Conservation (phyloP, 1,140 invertebrate species). For the Tenebrio molitor region DNA sequence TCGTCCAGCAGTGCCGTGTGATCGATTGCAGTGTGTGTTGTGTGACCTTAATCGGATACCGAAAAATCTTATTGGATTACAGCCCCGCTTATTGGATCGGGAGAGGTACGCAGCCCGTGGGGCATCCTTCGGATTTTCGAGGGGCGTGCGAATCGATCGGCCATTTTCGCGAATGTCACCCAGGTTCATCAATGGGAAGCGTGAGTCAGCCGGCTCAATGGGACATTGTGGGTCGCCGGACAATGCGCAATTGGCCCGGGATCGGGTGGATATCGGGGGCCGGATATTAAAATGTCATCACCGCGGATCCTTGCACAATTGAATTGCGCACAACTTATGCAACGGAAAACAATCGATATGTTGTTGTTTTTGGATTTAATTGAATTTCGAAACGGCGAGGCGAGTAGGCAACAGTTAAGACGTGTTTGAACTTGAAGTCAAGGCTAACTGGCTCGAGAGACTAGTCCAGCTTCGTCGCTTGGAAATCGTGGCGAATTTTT, state of each 20-base stretch:
- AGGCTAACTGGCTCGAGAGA: constrained; percentile 42
- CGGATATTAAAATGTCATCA: constrained; percentile 26
- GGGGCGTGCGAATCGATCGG: no score
- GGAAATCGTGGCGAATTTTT: constrained; percentile 13
- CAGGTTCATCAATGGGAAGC: no score
- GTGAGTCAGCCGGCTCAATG: background rate
- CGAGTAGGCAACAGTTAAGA: constrained; percentile 12
- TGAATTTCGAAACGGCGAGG: background rate
- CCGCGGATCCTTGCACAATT: background rate
- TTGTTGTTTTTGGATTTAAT: constrained; percentile 12
- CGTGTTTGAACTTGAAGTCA: constrained; percentile 45
- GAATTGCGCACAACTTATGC: constrained; percentile 9
- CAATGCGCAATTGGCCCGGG: background rate
- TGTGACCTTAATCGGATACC: constrained; percentile 8
- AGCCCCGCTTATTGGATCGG: background rate
- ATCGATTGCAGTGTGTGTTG: background rate
- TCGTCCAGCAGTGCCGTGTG: background rate
- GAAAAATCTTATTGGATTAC: constrained; percentile 13
- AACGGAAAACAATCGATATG: constrained; percentile 26
- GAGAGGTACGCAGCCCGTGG: no score
- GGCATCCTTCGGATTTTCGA: background rate
- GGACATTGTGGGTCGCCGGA: background rate
- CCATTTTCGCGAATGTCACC: no score
- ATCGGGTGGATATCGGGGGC: background rate
- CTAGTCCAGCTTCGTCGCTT: background rate